A percentile compares a stretch with the other conserved stretches of the same genome.
phyloP scores from a whole-genome alignment of 2,113 vertebrate genomes.

The Ranitomeya imitator region DNA sequence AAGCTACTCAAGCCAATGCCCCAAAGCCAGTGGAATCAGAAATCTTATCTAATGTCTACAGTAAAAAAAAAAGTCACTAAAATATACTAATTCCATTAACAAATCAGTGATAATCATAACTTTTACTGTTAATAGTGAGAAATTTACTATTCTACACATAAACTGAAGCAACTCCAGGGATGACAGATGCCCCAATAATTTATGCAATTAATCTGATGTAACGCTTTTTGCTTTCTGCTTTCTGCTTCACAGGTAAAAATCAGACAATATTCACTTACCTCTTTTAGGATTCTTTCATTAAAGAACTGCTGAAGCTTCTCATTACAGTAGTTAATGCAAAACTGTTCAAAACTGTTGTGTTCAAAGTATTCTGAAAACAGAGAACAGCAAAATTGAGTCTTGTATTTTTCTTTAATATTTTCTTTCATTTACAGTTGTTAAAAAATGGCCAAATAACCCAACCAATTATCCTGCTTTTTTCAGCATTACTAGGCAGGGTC shows the following conservation, averaged over 20 bases:
- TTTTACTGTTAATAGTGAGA: not conserved
- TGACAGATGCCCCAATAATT: not conserved
- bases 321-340: constrained; percentile 99
- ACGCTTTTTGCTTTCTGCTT: not conserved
- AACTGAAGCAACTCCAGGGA: not conserved
- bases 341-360: constrained; percentile 99
- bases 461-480: not conserved
- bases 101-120: not conserved
- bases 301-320: constrained; percentile 99
- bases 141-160: not conserved
- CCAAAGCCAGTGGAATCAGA: too few relatives aligned
- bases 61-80: not conserved
- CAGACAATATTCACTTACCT: constrained; percentile 74
- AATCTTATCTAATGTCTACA: not conserved
- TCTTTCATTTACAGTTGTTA: not conserved
- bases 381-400: constrained; percentile 41
- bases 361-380: constrained; percentile 94
- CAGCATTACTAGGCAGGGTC: not conserved
- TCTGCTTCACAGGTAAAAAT: constrained; percentile 20
- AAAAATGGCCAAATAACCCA: constrained; percentile 6
- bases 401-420: not conserved
- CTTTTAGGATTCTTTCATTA: constrained; percentile 98
- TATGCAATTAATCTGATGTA: not conserved
- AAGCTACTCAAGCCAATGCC: too few relatives aligned
- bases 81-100: not conserved